Evolutionary conservation across 2,888 invertebrate genomes (phyloP), one percentile per base, ranked within the genome.

Genomic region (Digitonthophagus gazella): DNA sequence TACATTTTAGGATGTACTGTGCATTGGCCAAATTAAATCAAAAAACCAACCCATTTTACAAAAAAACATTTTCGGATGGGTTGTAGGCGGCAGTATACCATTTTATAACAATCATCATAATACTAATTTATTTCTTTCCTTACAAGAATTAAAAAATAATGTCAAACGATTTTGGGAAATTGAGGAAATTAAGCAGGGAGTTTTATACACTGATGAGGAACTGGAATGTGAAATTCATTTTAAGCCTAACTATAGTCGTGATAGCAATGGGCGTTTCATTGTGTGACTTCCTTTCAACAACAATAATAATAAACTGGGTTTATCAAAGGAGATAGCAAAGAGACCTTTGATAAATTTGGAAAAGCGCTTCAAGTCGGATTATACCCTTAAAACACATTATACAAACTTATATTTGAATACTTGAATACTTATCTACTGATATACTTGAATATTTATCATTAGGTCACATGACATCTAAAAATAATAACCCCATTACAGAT

Each of bases 1-100:
- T 57, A 16, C 16, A 15, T 57, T 57, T 57, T 57, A 16, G 56
- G 57, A 57, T 57, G n/a, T 57, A 57, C 57, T 57, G 15, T 57
- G 57, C 16, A 16, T 15, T 5, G 57, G 57, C 2, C 57, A 57
- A 16, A 57, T 57, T 15, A 57, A 57, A n/a, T 57, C 57, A 15
- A 16, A 57, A 14, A 57, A 57, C 16, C 57, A 2, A 16, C 57
- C 57, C 16, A 57, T 57, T 15, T 57, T 57, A 16, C 57, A 57
- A 16, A 57, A 57, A 57, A 57, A 14, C 5, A 2, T 57, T 57
- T 57, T 57, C 15, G 57, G 57, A 57, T 57, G 3, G 57, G 16
- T 57, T 57, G 57, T 57, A 16, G 14, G 15, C 8, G 57, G 57
- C 1, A 14, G 15, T 15, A 57, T 57, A 15, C 57, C 14, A 15